Evolutionary conservation across 1,140 invertebrate genomes (phyloP), one percentile per base, ranked within the genome.

Genomic region (Sinella curviseta): DNA sequence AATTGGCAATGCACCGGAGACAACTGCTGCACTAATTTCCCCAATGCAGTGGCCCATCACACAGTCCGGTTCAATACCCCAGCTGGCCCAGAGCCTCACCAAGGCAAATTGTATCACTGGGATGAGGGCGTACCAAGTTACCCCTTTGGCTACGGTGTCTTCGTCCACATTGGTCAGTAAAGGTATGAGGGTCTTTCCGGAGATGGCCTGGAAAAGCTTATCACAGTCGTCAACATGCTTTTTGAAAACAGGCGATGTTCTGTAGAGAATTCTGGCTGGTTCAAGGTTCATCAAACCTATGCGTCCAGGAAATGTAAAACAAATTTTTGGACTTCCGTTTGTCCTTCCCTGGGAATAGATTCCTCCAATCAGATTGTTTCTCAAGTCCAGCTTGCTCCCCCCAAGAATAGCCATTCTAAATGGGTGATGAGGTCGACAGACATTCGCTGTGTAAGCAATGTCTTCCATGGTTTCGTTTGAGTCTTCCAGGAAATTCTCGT

Each of bases 21-120:
- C 70, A 33, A 74, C 70, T 2, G 70, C 70, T 2, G 70, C 30
- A 17, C 16, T 26, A 20, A 74, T 34, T 36, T 74, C 70, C 1
- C 70, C 70, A 8, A 74, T 12, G 17, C 30, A 74, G 34, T 74
- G 70, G 24, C 70, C 70, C 4, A 74, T 33, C 30, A 74, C 70
- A 16, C 16, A 31, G 26, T 74, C 70, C 17, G 70, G 70, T 14
- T 34, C 3, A 36, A 74, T 36, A 4, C 60, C 60, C 70, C 70
- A 74, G 31, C 12, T 16, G 8, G 12, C 31, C 70, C 30, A 36
- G 8, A 74, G 26, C 26, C 31, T 74, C 16, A 74, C 12, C 2
- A 74, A 26, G 26, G 30, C 12, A 24, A 28, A 74, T 74, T 74
- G 30, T 28, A 74, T 24, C 16, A 24, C 70, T 12, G 31, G 34